phyloP scores from a whole-genome alignment of 2,888 invertebrate species.

The Tethea ocularis region DNA sequence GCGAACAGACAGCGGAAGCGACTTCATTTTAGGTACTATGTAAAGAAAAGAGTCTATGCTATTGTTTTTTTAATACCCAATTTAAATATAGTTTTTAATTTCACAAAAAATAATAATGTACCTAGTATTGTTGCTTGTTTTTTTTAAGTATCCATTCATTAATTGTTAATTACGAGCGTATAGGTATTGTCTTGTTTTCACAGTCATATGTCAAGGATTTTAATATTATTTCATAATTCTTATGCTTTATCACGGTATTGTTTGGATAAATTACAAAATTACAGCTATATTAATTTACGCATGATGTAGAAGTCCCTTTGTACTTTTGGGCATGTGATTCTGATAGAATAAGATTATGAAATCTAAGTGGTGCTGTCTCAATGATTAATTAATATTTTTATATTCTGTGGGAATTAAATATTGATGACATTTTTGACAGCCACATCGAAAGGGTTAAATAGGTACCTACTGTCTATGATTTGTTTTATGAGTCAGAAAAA shows the following conservation, averaged over 20 bases:
- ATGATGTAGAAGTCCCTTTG: background rate
- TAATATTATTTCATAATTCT: constrained; percentile 6
- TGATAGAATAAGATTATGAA: too few relatives aligned
- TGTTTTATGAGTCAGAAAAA: too few relatives aligned
- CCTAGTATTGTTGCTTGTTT: background rate
- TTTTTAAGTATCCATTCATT: constrained; percentile 8
- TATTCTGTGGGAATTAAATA: background rate
- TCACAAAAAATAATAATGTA: background rate
- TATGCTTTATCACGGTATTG: background rate
- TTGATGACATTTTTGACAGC: too few relatives aligned
- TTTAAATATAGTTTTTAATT: background rate
- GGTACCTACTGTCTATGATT: too few relatives aligned
- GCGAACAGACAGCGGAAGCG: too few relatives aligned
- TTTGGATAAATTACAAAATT: background rate
- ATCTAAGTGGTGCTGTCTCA: too few relatives aligned
- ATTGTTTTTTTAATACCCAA: background rate
- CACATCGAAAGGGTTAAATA: too few relatives aligned
- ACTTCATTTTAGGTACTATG: too few relatives aligned
- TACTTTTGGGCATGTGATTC: background rate
- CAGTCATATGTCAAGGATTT: constrained; percentile 10
- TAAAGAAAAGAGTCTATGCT: too few relatives aligned
- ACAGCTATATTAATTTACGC: background rate
- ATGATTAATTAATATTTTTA: too few relatives aligned
- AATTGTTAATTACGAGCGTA: background rate
- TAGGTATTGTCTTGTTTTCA: constrained; percentile 7